Percentiles rank a stretch among this genome's conserved stretches.
Evolutionary conservation across 1,140 invertebrate species (phyloP).

Genomic region (Dendrolimus punctatus): DNA sequence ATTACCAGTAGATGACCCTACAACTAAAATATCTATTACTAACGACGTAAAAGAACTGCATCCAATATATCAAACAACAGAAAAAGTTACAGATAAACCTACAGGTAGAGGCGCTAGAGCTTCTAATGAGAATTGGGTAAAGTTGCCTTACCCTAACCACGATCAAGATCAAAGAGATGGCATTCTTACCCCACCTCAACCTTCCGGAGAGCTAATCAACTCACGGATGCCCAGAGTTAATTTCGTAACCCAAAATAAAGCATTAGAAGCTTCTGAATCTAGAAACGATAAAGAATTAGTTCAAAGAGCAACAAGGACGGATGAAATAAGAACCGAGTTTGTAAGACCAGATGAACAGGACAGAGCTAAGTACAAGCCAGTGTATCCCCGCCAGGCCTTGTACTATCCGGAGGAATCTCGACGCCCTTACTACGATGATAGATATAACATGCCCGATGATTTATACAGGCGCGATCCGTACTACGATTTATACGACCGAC

Average conservation of each 20-base stretch:
- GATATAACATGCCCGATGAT: constrained; percentile 55
- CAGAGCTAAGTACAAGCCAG: constrained; percentile 49
- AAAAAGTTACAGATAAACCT: constrained; percentile 58
- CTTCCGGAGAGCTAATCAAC: constrained; percentile 57
- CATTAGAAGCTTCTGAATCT: constrained; percentile 62
- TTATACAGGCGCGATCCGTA: constrained; percentile 53
- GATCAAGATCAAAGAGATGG: constrained; percentile 39
- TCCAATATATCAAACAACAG: constrained; percentile 53
- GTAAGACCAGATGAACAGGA: constrained; percentile 57
- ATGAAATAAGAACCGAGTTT: constrained; percentile 66
- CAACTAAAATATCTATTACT: constrained; percentile 51
- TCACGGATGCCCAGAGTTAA: constrained; percentile 68
- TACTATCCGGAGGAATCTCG: constrained; percentile 64
- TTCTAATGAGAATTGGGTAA: constrained; percentile 69
- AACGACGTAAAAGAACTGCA: constrained; percentile 38
- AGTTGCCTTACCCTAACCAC: constrained; percentile 52
- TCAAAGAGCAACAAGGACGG: constrained; percentile 48
- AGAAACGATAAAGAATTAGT: constrained; percentile 63
- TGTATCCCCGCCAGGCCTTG: constrained; percentile 63
- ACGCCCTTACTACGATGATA: constrained; percentile 56
- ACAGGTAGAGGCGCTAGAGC: constrained; percentile 62
- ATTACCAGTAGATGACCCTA: constrained; percentile 44
- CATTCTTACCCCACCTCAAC: constrained; percentile 53
- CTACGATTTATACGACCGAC: constrained; percentile 58
- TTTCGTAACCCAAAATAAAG: constrained; percentile 68